Evolutionary conservation across 2,113 vertebrate species (phyloP), one percentile per base, ranked within the genome.

Genomic region (Perccottus glenii): DNA sequence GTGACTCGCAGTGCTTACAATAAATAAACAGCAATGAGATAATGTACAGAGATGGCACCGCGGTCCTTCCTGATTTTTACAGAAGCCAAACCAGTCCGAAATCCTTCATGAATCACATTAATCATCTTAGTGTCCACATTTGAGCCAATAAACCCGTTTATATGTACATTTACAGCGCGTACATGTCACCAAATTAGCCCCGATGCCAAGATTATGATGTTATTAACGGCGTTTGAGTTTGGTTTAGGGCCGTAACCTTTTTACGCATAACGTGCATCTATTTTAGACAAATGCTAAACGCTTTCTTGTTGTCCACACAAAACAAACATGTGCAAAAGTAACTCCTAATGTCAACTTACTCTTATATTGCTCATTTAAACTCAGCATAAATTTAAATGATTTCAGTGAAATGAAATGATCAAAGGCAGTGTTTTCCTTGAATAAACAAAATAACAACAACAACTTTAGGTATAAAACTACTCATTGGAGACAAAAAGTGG

Each of bases 21-120:
- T 92, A 93, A 92, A 93, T 89, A 93, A 92, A 93, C 90, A 92
- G 80, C 80, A 55, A 69, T 51, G 19, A 64, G 83, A 87, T 84
- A 86, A 77, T 66, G 61, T 61, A 33, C 12, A 43, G 53, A 42
- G 58, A 59, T 38, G 33, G 52, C 52, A 36, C 33, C 52, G 52
- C 52, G 52, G 33, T 55, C 52, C 52, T 55, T 55, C 33, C 52
- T 55, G 52, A 33, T 55, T 38, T 38, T 48, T 15, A 27, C 19
- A 27, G 19, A 55, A n/a, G 33, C 33, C 52, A 36, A 55, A 55
- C 15, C 52, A 11, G 35, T 55, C 1, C 52, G n/a, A 55, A 38
- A 38, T 9, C 52, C 19, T 27, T 27, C 19, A 27, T 27, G 19
- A 27, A 55, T 33, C 32, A 55, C 5, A 33, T 6, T 33, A 55